Evolutionary conservation across 2,888 invertebrate species (phyloP), one percentile per base, ranked within the genome.

Genomic region (Heliothis peltigera): DNA sequence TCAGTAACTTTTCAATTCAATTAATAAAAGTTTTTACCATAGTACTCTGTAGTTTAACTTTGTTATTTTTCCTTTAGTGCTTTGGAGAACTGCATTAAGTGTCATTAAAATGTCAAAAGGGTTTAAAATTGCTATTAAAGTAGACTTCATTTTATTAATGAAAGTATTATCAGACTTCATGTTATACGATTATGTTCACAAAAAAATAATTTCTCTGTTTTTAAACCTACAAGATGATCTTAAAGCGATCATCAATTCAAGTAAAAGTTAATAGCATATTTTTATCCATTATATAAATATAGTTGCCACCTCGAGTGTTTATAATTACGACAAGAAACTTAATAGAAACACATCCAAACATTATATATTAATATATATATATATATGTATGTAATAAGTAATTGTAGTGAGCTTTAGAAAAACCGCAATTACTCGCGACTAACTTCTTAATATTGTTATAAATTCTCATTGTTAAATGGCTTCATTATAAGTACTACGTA

Each of bases 1-100:
- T 10, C 21, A 74, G 47, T 52, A 58, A 62, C 75, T 75, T 66
- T 54, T 22, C 32, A 59, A 77, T 57, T 54, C 28, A 63, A 72
- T 66, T 63, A 22, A 77, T 59, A 35, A 63, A 66, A 76, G 48
- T 72, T 67, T 53, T 47, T 39, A 42, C 21, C 21, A 35, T 18
- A 55, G 39, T 51, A 52, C 32, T 51, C 44, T 25, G 49, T 43
- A 21, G 25, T 52, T 56, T 53, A 17, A 28, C 44, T 8, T 51
- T 32, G 47, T 17, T 35, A 49, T 49, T 70, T 53, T 49, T 35
- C 18, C 44, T 62, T 53, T 32, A 25, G 32, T 43, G 44, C 25
- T 64, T 61, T 57, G 35, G 51, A 59, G 61, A 64, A 69, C 32
- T 64, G 70, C 19, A 42, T 32, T 64, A 61, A 48, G 8, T 28